Percentiles rank a stretch among this genome's conserved stretches.
These are phyloP conservation scores for Megaceryle torquata DNA, from an alignment of 2,113 vertebrate species.

Conservation along the genomic window DNA sequence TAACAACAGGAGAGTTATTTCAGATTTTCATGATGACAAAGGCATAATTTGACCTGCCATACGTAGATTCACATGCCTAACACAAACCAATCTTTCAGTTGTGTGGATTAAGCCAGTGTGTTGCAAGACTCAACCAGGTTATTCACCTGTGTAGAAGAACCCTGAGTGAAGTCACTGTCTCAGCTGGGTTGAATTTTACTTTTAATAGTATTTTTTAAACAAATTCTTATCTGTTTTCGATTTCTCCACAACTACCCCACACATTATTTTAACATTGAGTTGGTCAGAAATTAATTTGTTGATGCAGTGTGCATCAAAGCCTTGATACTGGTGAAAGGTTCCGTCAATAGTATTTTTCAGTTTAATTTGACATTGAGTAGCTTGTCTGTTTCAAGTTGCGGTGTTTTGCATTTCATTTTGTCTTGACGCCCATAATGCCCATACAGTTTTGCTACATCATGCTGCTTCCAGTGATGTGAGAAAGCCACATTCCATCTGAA, in stretches of 20 bases:
- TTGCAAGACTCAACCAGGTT: not conserved
- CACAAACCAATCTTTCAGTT: not conserved
- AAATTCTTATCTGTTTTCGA: not conserved
- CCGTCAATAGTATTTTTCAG: not conserved
- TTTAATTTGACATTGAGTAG: conserved; percentile 34
- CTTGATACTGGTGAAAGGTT: not conserved
- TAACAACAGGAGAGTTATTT: not conserved
- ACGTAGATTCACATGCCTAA: not conserved
- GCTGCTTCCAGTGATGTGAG: conserved; percentile 60
- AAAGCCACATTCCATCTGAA: conserved; percentile 60
- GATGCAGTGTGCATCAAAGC: not conserved
- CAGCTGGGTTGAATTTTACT: not conserved
- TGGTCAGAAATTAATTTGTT: not conserved
- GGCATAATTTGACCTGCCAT: not conserved
- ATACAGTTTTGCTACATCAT: conserved; percentile 49
- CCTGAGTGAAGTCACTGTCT: not conserved
- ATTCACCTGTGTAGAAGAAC: not conserved
- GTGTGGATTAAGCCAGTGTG: not conserved
- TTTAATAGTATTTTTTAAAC: not conserved
- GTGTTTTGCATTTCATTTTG: conserved; percentile 64
- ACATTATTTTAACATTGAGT: not conserved
- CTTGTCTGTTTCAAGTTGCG: conserved; percentile 53
- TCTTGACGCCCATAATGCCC: conserved; percentile 34
- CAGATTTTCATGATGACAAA: not conserved
- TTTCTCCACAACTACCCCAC: not conserved